Conservation (phyloP, 2,797 vertebrate genomes). For the Muraenolepis orangiensis region DNA sequence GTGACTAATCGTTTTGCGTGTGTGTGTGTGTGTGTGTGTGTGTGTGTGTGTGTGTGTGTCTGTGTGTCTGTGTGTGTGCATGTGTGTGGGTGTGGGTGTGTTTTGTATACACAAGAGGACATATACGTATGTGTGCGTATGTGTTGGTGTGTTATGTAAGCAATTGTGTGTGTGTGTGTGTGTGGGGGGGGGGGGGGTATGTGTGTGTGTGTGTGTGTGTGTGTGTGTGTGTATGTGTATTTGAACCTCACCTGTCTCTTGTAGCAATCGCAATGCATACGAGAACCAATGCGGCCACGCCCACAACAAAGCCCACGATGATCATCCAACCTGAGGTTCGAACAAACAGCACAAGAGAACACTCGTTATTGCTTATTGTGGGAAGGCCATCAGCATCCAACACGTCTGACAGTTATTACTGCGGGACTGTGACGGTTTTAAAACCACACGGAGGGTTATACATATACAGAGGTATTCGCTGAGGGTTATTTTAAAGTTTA, state of each 20-base stretch:
- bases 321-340: constrained; percentile 70
- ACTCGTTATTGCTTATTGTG: too few relatives aligned
- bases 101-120: too few relatives aligned
- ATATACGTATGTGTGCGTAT: background rate
- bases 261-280: constrained; percentile 65
- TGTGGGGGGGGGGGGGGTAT: too few relatives aligned
- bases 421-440: too few relatives aligned
- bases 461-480: background rate
- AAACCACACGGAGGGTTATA: too few relatives aligned
- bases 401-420: background rate
- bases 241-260: constrained; percentile 67
- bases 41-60: background rate
- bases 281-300: constrained; percentile 60
- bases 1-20: too few relatives aligned
- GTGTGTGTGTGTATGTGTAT: background rate
- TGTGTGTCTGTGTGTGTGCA: background rate
- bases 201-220: background rate
- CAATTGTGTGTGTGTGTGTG: background rate
- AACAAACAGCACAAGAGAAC: background rate
- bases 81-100: background rate
- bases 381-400: background rate
- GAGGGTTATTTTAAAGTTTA: background rate
- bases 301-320: constrained; percentile 64
- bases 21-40: background rate
- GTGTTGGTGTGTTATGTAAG: background rate